Evolutionary conservation across 2,113 vertebrate genomes (phyloP).

Genomic region (Thermophis baileyi): DNA sequence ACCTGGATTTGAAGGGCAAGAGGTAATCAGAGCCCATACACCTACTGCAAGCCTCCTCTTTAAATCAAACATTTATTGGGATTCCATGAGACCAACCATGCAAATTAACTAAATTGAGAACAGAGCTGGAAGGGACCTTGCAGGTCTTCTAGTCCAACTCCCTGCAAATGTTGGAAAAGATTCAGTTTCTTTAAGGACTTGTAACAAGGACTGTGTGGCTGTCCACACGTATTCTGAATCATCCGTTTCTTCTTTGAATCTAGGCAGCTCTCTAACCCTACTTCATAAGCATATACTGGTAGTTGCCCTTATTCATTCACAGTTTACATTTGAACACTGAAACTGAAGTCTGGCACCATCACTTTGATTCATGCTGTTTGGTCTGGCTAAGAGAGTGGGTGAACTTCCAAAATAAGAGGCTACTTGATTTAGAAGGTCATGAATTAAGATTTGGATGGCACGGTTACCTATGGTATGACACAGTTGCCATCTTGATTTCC

Average conservation of each 20-base stretch:
- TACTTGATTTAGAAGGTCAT: no score
- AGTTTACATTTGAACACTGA: no score
- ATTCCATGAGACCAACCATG: neutral
- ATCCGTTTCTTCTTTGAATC: neutral
- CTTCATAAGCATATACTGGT: neutral
- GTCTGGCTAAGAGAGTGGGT: no score
- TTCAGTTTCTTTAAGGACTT: neutral
- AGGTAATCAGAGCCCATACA: neutral
- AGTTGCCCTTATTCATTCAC: neutral
- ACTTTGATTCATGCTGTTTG: no score
- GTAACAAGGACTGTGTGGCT: neutral
- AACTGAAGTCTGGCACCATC: neutral
- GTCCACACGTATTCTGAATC: neutral
- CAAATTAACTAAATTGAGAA: neutral
- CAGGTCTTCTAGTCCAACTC: neutral
- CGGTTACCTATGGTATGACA: no score
- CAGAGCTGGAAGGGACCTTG: neutral
- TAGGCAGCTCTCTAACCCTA: neutral
- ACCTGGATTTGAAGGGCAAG: neutral
- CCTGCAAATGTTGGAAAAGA: neutral
- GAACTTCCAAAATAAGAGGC: no score
- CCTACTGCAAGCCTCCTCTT: neutral
- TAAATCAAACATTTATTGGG: neutral
- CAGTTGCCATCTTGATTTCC: neutral
- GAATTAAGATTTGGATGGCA: no score